Evolutionary conservation across 2,888 invertebrate species (phyloP).

Genomic region (Mesorhabditis spiculigera): DNA sequence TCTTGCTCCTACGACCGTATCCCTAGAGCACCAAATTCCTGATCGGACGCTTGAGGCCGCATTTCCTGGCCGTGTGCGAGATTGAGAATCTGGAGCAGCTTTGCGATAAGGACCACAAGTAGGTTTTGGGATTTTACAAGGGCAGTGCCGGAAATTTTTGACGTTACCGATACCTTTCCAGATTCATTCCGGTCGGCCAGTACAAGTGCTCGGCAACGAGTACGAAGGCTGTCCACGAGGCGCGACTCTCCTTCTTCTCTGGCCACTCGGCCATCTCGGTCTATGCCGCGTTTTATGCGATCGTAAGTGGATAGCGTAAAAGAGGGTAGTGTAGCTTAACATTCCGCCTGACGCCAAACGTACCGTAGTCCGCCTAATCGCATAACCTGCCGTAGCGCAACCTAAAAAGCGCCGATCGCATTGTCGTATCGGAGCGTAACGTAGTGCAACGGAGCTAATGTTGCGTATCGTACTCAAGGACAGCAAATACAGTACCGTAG

Average conservation of each 20-base stretch:
- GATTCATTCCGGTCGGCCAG: background rate
- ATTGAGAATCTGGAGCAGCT: slow-evolving; percentile 62
- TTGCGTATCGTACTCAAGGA: no score
- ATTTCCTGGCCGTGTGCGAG: slow-evolving; percentile 82
- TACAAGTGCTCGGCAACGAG: slow-evolving; percentile 32
- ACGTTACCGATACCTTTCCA: background rate
- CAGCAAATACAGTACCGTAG: no score
- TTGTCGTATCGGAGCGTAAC: no score
- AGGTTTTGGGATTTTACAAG: no score
- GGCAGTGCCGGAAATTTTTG: no score
- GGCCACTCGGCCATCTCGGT: slow-evolving; percentile 41
- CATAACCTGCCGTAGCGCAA: no score
- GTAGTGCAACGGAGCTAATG: no score
- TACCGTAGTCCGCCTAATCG: no score
- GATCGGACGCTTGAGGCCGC: slow-evolving; percentile 84
- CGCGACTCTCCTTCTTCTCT: slow-evolving; percentile 41
- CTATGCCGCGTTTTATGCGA: slow-evolving; percentile 35
- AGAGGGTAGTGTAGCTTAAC: no score
- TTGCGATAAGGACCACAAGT: background rate
- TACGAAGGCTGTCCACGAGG: slow-evolving; percentile 23
- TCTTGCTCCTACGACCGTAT: background rate
- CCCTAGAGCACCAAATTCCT: slow-evolving; percentile 81
- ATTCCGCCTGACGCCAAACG: no score
- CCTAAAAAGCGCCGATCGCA: no score
- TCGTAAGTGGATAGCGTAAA: slow-evolving; percentile 15